Evolutionary conservation across 2,797 vertebrate genomes (phyloP), one percentile per base, ranked within the genome.

Genomic region (Manis crassicaudata): DNA sequence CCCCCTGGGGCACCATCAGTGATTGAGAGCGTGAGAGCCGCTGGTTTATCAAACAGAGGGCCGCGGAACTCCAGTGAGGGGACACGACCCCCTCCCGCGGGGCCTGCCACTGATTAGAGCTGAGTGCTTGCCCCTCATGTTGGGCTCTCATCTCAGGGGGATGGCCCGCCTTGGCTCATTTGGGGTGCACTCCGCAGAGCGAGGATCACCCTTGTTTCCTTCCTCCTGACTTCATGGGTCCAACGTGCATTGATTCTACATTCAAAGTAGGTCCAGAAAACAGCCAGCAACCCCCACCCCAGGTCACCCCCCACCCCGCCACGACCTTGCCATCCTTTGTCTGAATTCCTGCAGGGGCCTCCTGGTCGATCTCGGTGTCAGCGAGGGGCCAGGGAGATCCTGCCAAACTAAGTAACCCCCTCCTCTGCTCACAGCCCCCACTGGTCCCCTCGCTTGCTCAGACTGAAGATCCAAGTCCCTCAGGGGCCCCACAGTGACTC

Each of bases 311-410:
- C 12, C 20, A 16, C 1, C 4, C 35, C 35, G 35, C 35, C 17
- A 50, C 37, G 11, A 20, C 18, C 25, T 54, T 35, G 14, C 54
- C 21, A 16, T 4, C 32, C 32, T 54, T 54, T 8, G 4, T 23
- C 20, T 13, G 1, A 4, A 60, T 13, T 67, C 72, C 52, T 20
- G 4, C 50, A 37, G 11, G 46, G 81, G 14, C 6, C 27, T 46
- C 58, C 37, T 21, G 0, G 7, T 0, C 0, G 12, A 4, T 35
- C 27, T 58, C 0, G 0, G 37, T 32, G 37, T 70, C 65, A 11
- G 35, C 21, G 4, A 29, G 58, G 56, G 65, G 32, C 40, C 79
- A 8, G 17, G 23, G 20, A n/a, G 27, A 50, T 4, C 56, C 81
- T 32, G 63, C 12, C 27, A 10, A 43, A 5, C 62, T 18, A 21